These are phyloP conservation scores for Rousettus leschenaultii DNA, from an alignment of 2,113 vertebrate species.

Conservation along the genomic window DNA sequence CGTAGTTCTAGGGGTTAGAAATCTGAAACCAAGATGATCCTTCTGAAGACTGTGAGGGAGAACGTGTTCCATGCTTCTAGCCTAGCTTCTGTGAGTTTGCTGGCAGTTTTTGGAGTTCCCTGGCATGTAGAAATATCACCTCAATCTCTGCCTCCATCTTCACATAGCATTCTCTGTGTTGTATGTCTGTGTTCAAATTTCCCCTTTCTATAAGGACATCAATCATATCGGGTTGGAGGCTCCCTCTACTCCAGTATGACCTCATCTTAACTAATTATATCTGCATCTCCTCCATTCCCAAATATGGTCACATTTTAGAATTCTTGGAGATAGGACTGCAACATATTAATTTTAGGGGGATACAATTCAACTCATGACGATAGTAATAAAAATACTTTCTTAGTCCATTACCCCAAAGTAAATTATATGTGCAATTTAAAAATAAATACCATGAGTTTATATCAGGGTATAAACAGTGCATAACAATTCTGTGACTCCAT, in stretches of 20 bases:
- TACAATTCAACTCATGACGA: background rate
- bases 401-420: background rate
- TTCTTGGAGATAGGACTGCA: background rate
- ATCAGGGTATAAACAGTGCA: background rate
- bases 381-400: background rate
- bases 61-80: background rate
- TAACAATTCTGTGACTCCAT: background rate
- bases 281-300: background rate
- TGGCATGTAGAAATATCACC: too few relatives aligned
- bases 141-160: background rate
- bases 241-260: background rate
- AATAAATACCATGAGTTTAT: background rate
- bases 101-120: background rate
- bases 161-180: background rate
- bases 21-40: background rate
- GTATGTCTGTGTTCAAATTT: background rate
- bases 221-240: background rate
- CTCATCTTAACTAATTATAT: background rate
- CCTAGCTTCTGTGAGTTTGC: background rate
- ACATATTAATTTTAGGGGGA: background rate
- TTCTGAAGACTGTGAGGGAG: background rate
- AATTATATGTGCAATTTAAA: background rate
- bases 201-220: background rate
- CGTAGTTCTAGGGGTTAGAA: background rate
- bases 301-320: background rate